Base-by-base conservation (phyloP, 2,113 vertebrate species). In the Rhinogobius similis region DNA sequence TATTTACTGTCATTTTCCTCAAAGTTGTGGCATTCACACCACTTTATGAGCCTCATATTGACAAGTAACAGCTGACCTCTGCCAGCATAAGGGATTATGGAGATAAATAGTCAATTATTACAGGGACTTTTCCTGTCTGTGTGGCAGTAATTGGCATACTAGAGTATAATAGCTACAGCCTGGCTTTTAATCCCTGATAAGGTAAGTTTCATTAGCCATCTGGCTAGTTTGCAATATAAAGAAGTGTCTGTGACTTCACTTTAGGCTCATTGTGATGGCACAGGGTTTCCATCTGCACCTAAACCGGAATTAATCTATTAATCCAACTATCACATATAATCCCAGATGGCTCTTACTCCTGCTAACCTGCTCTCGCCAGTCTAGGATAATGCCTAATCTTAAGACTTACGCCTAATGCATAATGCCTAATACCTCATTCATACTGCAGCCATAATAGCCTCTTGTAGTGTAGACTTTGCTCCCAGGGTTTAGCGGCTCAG, bases 161-260 rank as follows among this genome's bases (percentile, higher is more conserved):
- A 58, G 77, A 82, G 78, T 79, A 75, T 79, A 78, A 89, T 90
- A 89, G 87, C 86, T 72, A 71, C 83, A 84, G 81, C 71, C 73
- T 78, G 82, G 75, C 75, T 74, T 90, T 88, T 89, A 90, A 90
- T 91, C 87, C 88, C 81, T 65, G 89, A 92, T 91, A 90, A 88
- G 86, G 90, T 90, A 87, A 81, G 76, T 89, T 89, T 87, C 73
- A 88, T 88, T 89, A 78, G 86, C 83, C 84, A 88, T 88, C 79
- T 87, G 85, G 85, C 82, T 79, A 82, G 82, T 85, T 89, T 82
- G 59, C 66, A 82, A 73, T 62, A 44, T 78, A 82, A 85, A 82
- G 61, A 71, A 82, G 76, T 72, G 75, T 77, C 59, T 71, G 68
- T 75, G 74, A 62, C 74, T 82, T 75, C 65, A 77, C 61, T 64